phyloP scores from a whole-genome alignment of 2,113 vertebrate species.

The Corythoichthys intestinalis region DNA sequence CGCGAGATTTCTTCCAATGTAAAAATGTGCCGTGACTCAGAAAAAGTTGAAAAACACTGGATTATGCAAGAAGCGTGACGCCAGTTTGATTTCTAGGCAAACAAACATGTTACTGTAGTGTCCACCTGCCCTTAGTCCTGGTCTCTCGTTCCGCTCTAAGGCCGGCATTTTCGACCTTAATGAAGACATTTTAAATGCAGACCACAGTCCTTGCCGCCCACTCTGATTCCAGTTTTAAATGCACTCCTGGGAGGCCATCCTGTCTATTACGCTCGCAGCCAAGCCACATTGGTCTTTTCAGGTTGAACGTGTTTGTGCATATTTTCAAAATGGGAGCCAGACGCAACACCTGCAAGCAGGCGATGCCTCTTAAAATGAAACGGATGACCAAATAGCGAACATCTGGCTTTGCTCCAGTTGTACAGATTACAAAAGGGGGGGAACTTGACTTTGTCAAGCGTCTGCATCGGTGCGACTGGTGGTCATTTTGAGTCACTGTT shows the following conservation, averaged over 20 bases:
- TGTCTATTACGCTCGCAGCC: background rate
- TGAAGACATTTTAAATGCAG: conserved; percentile 8
- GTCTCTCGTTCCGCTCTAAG: too few species aligned
- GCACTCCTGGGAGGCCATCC: conserved; percentile 1
- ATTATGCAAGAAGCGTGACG: too few species aligned
- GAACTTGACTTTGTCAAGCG: background rate
- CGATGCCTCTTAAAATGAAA: conserved; percentile 3
- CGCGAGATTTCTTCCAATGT: too few species aligned
- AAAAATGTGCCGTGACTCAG: too few species aligned
- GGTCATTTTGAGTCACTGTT: background rate
- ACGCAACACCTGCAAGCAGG: background rate
- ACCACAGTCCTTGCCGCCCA: background rate
- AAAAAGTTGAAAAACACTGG: too few species aligned
- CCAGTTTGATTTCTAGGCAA: too few species aligned
- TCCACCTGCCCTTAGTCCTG: too few species aligned
- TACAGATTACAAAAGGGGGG: background rate
- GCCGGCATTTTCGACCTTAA: background rate
- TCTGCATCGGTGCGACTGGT: background rate
- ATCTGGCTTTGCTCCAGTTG: background rate
- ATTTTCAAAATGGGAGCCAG: background rate
- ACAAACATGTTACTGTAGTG: too few species aligned
- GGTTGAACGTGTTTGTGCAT: background rate
- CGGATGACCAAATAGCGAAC: background rate
- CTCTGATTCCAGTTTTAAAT: conserved; percentile 3
- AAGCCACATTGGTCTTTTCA: background rate